Base-by-base conservation (phyloP, 2,113 vertebrate genomes). In the Coregonus clupeaformis region DNA sequence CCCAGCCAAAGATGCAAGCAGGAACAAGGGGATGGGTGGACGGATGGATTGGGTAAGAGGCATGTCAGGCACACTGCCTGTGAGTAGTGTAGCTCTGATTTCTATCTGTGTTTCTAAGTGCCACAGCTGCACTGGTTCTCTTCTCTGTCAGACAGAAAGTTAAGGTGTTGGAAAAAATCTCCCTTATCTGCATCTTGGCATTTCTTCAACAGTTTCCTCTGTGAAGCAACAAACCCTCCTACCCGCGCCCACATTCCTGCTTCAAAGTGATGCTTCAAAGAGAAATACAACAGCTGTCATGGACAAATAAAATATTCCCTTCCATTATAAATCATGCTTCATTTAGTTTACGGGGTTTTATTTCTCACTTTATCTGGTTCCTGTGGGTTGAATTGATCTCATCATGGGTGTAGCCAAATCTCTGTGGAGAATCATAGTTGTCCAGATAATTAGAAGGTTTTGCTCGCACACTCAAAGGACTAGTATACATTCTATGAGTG, bases 21-120 rank as follows among this genome's bases (percentile, higher is more conserved):
- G 69, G 86, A 91, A 89, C 86, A 82, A 79, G 82, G 75, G 62
- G 84, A 82, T 78, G 88, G 87, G 88, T 62, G 80, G 82, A 84
- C 49, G 75, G 52, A 18, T 55, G 18, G 89, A 89, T 91, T 90
- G 89, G 88, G 36, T 42, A 88, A 87, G 6, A 30, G 63, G 87
- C 87, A 1, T 90, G 87, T 86, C 86, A 86, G 81, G 76, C 88
- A 89, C 87, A 88, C 89, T 90, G 87, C 78, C 84, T 79, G 89
- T 90, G 83, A 89, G 89, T 88, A 89, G 29, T 42, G 36, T 42
- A 42, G 36, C n/a, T 90, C 79, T 89, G 87, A 89, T 84, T 79
- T 83, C 76, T 87, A 77, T 89, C 77, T 81, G 71, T 84, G 75
- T 82, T 77, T 74, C 18, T 67, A 55, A 47, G 36, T 49, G 36